Percentiles rank a stretch among this genome's conserved stretches.
phyloP scores from a whole-genome alignment of 53 echinoderm and acorn worm species.

The Mesocentrotus franciscanus region DNA sequence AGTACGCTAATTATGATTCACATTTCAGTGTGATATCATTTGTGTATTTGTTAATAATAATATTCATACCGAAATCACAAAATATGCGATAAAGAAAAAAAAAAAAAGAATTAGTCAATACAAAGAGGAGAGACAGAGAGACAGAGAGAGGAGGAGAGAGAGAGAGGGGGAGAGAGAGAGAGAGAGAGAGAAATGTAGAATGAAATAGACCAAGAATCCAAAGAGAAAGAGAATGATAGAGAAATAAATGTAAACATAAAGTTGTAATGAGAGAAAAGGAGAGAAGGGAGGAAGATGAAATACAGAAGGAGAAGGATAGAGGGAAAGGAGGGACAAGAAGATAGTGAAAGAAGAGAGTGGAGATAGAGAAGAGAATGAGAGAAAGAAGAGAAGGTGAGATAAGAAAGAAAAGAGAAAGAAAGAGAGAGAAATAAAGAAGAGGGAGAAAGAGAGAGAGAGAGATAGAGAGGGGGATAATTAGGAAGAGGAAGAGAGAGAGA shows the following conservation, averaged over 20 bases:
- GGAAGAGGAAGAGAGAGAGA: neutral
- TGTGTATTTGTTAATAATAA: too few species aligned
- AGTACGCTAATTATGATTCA: too few species aligned
- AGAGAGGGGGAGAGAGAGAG: neutral
- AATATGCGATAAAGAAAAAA: too few species aligned
- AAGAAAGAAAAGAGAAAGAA: neutral
- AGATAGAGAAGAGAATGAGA: neutral
- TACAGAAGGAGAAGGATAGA: too few species aligned
- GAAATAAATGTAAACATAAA: too few species aligned
- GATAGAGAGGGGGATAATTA: neutral
- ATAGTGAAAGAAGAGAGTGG: neutral
- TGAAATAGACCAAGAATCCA: too few species aligned
- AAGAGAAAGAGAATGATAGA: too few species aligned
- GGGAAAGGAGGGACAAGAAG: neutral
- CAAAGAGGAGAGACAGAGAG: too few species aligned
- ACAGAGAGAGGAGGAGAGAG: too few species aligned
- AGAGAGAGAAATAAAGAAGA: neutral
- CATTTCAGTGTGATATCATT: too few species aligned
- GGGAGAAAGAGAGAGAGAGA: neutral
- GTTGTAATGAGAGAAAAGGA: neutral
- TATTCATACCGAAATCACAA: too few species aligned
- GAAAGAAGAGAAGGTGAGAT: neutral
- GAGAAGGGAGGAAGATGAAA: neutral
- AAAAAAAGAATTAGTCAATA: too few species aligned
- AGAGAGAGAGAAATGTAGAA: neutral